Base-by-base conservation (phyloP, 1,140 invertebrate genomes). In the Drosophila nasuta region DNA sequence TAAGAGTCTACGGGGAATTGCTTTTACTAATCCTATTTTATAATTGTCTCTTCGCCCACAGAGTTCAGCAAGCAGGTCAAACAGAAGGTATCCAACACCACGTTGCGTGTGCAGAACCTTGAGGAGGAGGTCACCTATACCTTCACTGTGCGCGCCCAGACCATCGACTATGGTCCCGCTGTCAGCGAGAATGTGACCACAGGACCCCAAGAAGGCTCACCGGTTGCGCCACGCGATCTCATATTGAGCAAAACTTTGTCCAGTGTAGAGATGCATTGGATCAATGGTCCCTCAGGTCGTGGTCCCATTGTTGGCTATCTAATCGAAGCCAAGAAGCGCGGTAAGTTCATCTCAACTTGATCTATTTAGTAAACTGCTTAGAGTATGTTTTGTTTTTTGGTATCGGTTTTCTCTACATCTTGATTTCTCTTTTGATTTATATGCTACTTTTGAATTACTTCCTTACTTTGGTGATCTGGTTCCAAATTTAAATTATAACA, bases 31-130 rank as follows among this genome's bases (percentile, higher is more conserved):
- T 6, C 0, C 0, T 1, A 28, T 13, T 6, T 15, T 11, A 1
- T 46, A 2, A 7, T 38, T 13, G n/a, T n/a, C 3, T 43, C 15
- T 6, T 15, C 15, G 20, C 7, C 5, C 57, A 43, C 82, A 97
- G 96, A 95, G 80, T 97, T 96, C 92, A 97, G 96, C 91, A 98
- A 98, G 92, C 97, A 98, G 93, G 97, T 99, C 0, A 98, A 98
- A 87, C 97, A 98, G 92, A 98, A 97, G 93, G 96, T 99, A 2
- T 95, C 95, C 0, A 96, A 95, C 56, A 97, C 95, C 3, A 96
- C 94, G 75, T 93, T 98, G 0, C 94, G 96, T 5, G 96, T 98
- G 7, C 96, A 96, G 86, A 96, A 96, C 58, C 93, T 99, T 5
- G 97, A 98, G 91, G 98, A 99, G 93, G 96, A 98, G 92, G 96